Conservation (phyloP, 2,113 vertebrate genomes). For the Zapornia atra region DNA sequence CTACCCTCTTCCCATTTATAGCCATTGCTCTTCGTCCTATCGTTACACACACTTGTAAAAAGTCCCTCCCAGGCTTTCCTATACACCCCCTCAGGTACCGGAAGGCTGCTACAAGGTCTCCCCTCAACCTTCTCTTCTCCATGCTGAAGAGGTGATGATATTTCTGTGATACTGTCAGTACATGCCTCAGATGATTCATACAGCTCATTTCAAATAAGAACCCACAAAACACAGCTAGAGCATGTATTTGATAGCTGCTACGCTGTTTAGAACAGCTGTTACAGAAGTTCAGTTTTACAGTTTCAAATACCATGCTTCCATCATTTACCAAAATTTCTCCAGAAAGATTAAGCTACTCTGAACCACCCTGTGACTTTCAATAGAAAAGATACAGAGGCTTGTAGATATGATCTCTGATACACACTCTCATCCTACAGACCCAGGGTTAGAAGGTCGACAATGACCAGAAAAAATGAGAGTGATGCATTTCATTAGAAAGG, state of each 20-base stretch:
- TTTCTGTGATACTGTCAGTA: neutral
- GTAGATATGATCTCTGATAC: neutral
- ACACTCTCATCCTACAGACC: accelerated
- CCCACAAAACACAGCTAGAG: neutral
- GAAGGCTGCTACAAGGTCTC: too few relatives aligned
- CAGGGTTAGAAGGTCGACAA: neutral
- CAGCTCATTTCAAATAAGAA: neutral
- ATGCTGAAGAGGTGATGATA: neutral
- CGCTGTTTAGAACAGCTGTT: neutral
- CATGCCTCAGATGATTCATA: neutral
- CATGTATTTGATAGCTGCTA: neutral
- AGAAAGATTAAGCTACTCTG: neutral
- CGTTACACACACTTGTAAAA: too few relatives aligned
- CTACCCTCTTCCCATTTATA: too few relatives aligned
- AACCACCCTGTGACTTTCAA: neutral
- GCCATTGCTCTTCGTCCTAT: too few relatives aligned
- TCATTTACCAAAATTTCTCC: neutral
- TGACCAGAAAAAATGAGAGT: neutral
- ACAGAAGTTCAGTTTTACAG: neutral
- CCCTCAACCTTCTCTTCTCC: too few relatives aligned
- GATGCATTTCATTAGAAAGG: neutral
- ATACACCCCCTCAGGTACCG: too few relatives aligned
- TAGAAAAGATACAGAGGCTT: neutral
- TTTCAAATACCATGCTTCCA: neutral
- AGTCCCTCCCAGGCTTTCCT: too few relatives aligned